Evolutionary conservation across 2,113 vertebrate species (phyloP), one percentile per base, ranked within the genome.

Genomic region (Microcebus jonahi): DNA sequence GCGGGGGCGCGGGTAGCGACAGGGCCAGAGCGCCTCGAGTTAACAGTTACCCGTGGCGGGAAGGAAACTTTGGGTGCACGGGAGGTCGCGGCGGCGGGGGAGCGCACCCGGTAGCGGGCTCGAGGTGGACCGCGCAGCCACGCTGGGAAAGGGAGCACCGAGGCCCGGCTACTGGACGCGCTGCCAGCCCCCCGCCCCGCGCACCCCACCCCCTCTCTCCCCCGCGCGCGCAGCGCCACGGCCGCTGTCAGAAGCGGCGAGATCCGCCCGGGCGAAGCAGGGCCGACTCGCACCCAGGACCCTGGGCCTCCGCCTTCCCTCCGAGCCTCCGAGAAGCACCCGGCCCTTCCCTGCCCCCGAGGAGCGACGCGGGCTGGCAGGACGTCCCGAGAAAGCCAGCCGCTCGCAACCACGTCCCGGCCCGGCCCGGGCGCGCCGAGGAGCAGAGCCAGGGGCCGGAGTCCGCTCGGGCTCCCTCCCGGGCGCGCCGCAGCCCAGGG

Each of bases 151-250:
- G 57, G 39, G n/a, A 90, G 92, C 75, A 8, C 75, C 48, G 45
- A 83, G 34, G 95, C 92, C 87, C 89, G 45, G 79, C 92, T 50
- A 7, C 92, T 80, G 97, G 95, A 76, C 95, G 92, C 84, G 90
- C 94, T 96, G 88, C 93, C 97, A 90, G 95, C 81, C 95, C 97
- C 96, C 97, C 96, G 91, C 97, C 95, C 96, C n/a, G 94, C 81
- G 95, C 94, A 94, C 97, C 87, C 95, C 97, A 97, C 97, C 96
- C 96, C 95, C 94, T 95, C 70, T 34, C 95, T 29, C 65, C 13
- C 90, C 94, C 67, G 96, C 86, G 96, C 97, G n/a, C 92, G 90
- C 96, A 67, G 96, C 93, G 80, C 96, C 67, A 80, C 92, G 53
- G 92, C 61, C 87, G n/a, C 82, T 84, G 94, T 92, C 80, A 81